Evolutionary conservation across 2,113 vertebrate species (phyloP), one percentile per base, ranked within the genome.

Genomic region (Hippocampus zosterae): DNA sequence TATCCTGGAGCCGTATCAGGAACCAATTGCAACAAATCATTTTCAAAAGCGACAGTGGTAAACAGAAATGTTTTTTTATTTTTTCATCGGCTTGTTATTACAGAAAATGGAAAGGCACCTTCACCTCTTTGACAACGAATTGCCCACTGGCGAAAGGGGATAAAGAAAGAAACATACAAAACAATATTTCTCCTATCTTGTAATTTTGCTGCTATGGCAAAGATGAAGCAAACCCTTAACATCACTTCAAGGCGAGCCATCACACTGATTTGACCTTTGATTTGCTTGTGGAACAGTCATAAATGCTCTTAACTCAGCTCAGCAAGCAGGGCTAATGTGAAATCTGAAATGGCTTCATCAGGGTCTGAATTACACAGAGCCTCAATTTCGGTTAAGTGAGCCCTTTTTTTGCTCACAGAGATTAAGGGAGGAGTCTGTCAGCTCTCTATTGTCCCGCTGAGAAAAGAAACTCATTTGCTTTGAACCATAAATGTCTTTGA

Each of bases 401-500:
- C 73, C 80, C 78, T 89, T 91, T 89, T 33, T 82, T 90, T 88
- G 50, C 29, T 91, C 83, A 64, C 69, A 87, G 78, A 90, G 91
- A 91, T 91, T 90, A 90, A 89, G 90, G 89, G 89, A 89, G 84
- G 88, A 89, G 85, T 88, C 86, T 82, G 80, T 72, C 84, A 78
- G 82, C 71, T 81, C 86, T 81, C 83, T 76, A 87, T 92, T 91
- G 90, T 92, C 90, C 90, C 78, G 68, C 77, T 82, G 88, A 89
- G 91, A 92, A 88, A 90, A 89, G 89, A 90, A 92, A 88, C 88
- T 88, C 84, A 90, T 93, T 92, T 92, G 85, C 85, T 91, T 89
- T 84, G 88, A 92, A 90, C 86, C 89, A 92, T 91, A 86, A 90
- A 90, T 91, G 87, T 91, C 90, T 91, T 89, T 74, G 72, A 72